Base-by-base conservation (phyloP, 2,888 invertebrate genomes). In the Eilema caniola region DNA sequence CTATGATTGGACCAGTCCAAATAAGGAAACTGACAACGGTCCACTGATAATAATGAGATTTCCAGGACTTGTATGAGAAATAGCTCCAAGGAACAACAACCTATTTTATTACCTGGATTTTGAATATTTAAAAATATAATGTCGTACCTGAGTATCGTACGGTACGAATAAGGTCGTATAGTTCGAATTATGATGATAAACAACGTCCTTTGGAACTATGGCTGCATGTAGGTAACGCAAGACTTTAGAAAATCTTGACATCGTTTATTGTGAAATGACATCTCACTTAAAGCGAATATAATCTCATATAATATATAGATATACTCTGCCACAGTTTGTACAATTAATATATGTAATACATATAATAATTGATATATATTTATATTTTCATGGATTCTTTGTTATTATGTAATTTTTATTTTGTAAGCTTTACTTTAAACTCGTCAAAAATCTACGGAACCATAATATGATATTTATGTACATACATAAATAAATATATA, bases 381-480 rank as follows among this genome's bases (percentile, higher is more conserved):
- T 11, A 37, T 37, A 37, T 37, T 12, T 37, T 37, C 33, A 12
- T 37, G 12, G 12, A 37, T 37, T 37, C 33, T 5, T 37, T 37
- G 12, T 12, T 41, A 41, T 16, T 3, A 41, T 14, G 3, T 3
- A 16, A 3, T 41, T 4, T 41, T 47, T 2, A 3, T 41, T 16
- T 41, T 41, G 37, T 14, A 37, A 37, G 3, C 3, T 16, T 20
- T 20, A 20, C 5, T 20, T 24, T 37, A 47, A 33, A 53, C 8
- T 63, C 11, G 37, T 28, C 59, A 16, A 69, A 71, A 66, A 70
- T 79, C 80, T 79, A 80, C 69, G 70, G 76, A 78, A 81, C 77
- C 70, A 57, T 70, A 28, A 33, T 20, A 47, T 33, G n/a, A n/a
- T n/a, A n/a, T n/a, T n/a, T n/a, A 63, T 20, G 67, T 28, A 65